Conservation (phyloP, 1,140 invertebrate species). For the Yoshiicerus persimilis region DNA sequence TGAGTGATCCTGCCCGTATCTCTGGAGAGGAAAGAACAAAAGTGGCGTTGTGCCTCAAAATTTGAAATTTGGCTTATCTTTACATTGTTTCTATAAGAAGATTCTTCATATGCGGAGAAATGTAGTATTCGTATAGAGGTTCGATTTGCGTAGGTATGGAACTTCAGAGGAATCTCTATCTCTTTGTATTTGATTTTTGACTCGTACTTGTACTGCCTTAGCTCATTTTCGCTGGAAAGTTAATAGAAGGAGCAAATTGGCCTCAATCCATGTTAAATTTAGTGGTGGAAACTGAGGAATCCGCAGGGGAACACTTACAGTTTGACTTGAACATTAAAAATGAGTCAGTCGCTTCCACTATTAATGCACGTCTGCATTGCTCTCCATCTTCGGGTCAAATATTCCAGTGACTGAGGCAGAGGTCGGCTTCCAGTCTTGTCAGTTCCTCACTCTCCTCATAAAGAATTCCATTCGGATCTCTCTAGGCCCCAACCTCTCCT, state of each 20-base stretch:
- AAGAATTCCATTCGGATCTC: not conserved
- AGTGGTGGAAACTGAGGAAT: not conserved
- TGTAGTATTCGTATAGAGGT: no score
- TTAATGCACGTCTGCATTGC: not conserved
- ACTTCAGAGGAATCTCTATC: no score
- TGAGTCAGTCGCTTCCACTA: not conserved
- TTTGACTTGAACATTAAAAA: slow-evolving; percentile 8
- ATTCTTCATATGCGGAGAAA: no score
- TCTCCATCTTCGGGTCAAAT: not conserved
- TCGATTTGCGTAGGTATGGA: no score
- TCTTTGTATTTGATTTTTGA: no score
- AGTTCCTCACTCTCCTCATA: not conserved
- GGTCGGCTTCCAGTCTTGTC: not conserved
- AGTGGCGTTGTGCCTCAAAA: no score
- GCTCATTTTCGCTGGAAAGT: not conserved
- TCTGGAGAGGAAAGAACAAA: no score
- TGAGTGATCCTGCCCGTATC: no score
- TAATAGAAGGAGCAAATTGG: not conserved
- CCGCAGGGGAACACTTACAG: not conserved
- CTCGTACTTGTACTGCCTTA: not conserved
- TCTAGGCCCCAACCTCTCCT: not conserved
- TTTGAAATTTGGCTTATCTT: no score
- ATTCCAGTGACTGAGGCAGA: not conserved
- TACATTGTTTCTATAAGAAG: no score
- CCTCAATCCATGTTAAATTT: slow-evolving; percentile 11